Base-by-base conservation (phyloP, 2,888 invertebrate species). In the Atrina japonica region DNA sequence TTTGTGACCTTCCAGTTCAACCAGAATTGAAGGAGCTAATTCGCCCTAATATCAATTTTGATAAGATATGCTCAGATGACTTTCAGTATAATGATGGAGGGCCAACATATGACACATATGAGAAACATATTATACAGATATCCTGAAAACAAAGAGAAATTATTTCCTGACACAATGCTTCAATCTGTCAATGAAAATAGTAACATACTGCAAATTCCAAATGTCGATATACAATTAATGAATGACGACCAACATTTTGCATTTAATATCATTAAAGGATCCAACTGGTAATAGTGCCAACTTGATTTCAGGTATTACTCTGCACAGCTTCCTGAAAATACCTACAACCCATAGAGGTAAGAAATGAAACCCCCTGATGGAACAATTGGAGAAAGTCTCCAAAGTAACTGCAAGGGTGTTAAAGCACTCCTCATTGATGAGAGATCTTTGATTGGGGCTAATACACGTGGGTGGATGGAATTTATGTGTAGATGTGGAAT, bases 1-100 rank as follows among this genome's bases (percentile, higher is more conserved):
- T 70, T 69, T 73, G 68, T 79, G 53, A 70, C 16, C 14, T 52
- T 9, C 18, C 2, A 6, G 58, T 69, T 9, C 67, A 72, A 40
- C 77, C 78, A 9, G 79, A 77, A 29, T 79, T 77, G 76, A 73
- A 77, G 65, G 67, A 77, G 14, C 5, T 69, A 1, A 16, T 78
- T 7, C 29, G 66, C 41, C 81, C 80, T 23, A 45, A 63, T 65
- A 27, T 50, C n/a, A 27, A 52, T 27, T 70, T 61, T 41, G 23
- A 43, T 43, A 53, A 63, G 3, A 23, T 58, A 11, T 21, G n/a
- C 9, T 11, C n/a, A 41, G 16, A 21, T 50, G 69, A 80, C 0
- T 73, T 73, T 49, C 14, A 30, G n/a, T 80, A 60, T 63, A 73
- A 81, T 75, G 76, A 81, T 75, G 79, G 79, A 2, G 81, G 81